phyloP scores from a whole-genome alignment of 2,888 invertebrate species.

The Caenorhabditis auriculariae region DNA sequence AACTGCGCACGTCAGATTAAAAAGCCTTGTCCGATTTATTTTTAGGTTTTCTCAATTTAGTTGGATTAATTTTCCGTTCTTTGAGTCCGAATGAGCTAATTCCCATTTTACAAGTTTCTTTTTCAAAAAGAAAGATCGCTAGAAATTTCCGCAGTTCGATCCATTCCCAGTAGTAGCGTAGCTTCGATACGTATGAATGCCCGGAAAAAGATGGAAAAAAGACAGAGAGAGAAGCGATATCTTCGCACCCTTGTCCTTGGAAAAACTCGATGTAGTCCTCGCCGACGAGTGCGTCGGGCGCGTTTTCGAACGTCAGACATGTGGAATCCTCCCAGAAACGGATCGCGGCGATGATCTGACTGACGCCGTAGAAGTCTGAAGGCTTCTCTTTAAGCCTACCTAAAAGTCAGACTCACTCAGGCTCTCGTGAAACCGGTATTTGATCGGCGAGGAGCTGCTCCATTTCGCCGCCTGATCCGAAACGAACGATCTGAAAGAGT shows the following conservation, averaged over 20 bases:
- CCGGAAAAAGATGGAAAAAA: background rate
- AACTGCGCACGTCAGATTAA: too few relatives aligned
- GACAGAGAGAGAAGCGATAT: background rate
- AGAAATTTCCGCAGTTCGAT: constrained; percentile 1
- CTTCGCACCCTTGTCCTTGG: constrained; percentile 55
- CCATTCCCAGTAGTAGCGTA: constrained; percentile 4
- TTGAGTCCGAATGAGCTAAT: constrained; percentile 7
- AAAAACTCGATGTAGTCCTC: constrained; percentile 61
- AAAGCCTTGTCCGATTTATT: too few relatives aligned
- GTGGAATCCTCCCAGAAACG: constrained; percentile 59
- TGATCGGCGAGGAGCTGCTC: constrained; percentile 47
- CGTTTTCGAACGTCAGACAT: constrained; percentile 55
- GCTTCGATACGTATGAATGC: constrained; percentile 1
- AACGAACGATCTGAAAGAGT: constrained; percentile 38
- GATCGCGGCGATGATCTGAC: constrained; percentile 55
- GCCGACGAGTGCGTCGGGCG: constrained; percentile 30
- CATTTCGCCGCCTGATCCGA: constrained; percentile 54
- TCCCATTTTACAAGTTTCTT: background rate
- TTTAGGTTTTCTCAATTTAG: too few relatives aligned
- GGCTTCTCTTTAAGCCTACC: background rate
- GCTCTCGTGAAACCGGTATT: constrained; percentile 59
- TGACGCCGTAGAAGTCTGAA: constrained; percentile 56
- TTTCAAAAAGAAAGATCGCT: background rate
- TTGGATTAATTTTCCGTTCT: constrained; percentile 6
- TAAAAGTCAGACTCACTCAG: constrained; percentile 32